A percentile compares a stretch with the other conserved stretches of the same genome.
phyloP scores from a whole-genome alignment of 2,113 vertebrate genomes.

The Crypturellus undulatus region DNA sequence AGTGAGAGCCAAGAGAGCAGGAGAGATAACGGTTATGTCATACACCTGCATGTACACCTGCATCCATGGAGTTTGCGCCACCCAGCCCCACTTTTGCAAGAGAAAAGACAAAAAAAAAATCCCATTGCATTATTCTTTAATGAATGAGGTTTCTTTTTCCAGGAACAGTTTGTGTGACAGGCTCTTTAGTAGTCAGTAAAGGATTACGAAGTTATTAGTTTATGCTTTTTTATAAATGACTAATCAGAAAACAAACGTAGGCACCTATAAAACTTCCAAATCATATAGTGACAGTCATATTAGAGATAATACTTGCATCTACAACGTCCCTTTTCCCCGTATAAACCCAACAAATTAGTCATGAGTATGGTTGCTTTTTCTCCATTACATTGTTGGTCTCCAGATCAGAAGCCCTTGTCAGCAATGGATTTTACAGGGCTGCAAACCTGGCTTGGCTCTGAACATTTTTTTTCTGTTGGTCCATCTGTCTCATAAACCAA shows the following conservation, averaged over 20 bases:
- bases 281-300: background rate
- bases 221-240: background rate
- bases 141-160: background rate
- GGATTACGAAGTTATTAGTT: background rate
- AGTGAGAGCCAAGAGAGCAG: background rate
- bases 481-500: background rate
- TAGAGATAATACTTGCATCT: background rate
- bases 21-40: background rate
- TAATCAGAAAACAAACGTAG: background rate
- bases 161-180: background rate
- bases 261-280: background rate
- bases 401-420: background rate
- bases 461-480: background rate
- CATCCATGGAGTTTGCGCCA: background rate
- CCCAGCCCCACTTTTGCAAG: background rate
- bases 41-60: background rate
- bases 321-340: background rate
- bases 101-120: background rate
- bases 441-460: background rate
- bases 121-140: background rate
- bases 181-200: background rate
- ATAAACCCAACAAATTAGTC: background rate
- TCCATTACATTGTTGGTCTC: background rate
- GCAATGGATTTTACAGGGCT: background rate
- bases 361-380: background rate